Evolutionary conservation across 2,888 invertebrate species (phyloP), one percentile per base, ranked within the genome.

Genomic region (Epicampocera succincta): DNA sequence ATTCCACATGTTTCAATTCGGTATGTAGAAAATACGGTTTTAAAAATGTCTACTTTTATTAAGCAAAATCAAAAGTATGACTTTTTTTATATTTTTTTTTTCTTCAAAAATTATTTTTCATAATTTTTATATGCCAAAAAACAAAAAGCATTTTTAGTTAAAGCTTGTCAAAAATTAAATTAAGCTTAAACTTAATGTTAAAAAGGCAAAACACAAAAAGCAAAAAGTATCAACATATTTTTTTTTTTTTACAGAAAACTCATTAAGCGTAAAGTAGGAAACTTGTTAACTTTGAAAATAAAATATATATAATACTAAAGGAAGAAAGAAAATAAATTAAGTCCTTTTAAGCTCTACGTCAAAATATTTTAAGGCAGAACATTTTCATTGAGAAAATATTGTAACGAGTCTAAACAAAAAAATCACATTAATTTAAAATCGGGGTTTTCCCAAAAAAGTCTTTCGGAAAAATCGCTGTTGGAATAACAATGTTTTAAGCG

Each of bases 141-240:
- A 68, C 60, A 68, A 68, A n/a, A 76, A 81, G 66, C 72, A 68
- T 71, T 85, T 33, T 86, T 87, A 88, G 87, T 88, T 85, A 84
- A 86, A 88, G 86, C 87, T 85, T 80, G 58, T 84, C 85, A 86
- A 86, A 87, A 60, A 83, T 85, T 85, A 85, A 84, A 42, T 75
- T 68, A 73, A 83, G 84, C 86, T 86, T 83, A 82, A 83, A 86
- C 85, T 73, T 72, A 68, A 61, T 73, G 54, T 12, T 54, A 29
- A 38, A 54, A 69, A 40, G 50, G 25, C 38, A 73, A 76, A 80
- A 17, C 73, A 77, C 81, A 82, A 82, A 78, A 77, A 82, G 77
- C 81, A 77, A 56, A 69, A 48, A n/a, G 21, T 44, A 33, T 33
- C 33, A 33, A 33, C 19, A n/a, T 52, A 12, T 72, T 71, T n/a